Percentiles rank a stretch among this genome's conserved stretches.
phyloP scores from a whole-genome alignment of 2,113 vertebrate species.

The Vombatus ursinus region DNA sequence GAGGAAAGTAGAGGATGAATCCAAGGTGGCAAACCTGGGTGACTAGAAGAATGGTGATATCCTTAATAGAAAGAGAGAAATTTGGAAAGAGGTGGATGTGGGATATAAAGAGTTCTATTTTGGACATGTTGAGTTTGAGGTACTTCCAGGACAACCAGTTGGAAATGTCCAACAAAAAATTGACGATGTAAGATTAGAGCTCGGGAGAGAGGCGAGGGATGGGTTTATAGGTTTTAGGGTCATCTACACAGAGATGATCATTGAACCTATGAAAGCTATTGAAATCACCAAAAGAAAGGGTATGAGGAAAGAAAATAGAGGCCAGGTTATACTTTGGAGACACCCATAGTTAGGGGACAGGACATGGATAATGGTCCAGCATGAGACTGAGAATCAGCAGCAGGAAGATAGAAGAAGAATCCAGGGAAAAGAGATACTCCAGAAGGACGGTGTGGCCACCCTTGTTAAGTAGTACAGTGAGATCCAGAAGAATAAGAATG shows the following conservation, averaged over 20 bases:
- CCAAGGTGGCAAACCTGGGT: background rate
- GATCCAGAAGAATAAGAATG: background rate
- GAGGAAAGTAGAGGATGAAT: background rate
- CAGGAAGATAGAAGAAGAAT: background rate
- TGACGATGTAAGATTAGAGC: background rate
- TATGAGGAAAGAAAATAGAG: background rate
- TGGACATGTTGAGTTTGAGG: background rate
- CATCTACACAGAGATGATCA: background rate
- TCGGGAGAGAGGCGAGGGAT: background rate
- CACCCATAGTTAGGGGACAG: background rate
- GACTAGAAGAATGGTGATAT: background rate
- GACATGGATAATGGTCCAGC: background rate
- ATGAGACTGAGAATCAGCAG: background rate
- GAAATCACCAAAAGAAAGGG: background rate
- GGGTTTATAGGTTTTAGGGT: background rate
- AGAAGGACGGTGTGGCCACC: background rate
- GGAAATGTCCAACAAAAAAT: background rate
- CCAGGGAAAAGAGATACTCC: background rate
- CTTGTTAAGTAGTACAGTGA: background rate
- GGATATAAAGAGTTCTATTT: no score
- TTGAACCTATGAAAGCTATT: background rate
- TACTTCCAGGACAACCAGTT: background rate
- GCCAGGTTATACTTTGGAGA: background rate
- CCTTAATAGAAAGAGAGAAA: background rate
- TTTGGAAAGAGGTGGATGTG: background rate